Percentiles rank a stretch among this genome's conserved stretches.
phyloP scores from a whole-genome alignment of 1,140 invertebrate species.

The Vollenhovia emeryi region DNA sequence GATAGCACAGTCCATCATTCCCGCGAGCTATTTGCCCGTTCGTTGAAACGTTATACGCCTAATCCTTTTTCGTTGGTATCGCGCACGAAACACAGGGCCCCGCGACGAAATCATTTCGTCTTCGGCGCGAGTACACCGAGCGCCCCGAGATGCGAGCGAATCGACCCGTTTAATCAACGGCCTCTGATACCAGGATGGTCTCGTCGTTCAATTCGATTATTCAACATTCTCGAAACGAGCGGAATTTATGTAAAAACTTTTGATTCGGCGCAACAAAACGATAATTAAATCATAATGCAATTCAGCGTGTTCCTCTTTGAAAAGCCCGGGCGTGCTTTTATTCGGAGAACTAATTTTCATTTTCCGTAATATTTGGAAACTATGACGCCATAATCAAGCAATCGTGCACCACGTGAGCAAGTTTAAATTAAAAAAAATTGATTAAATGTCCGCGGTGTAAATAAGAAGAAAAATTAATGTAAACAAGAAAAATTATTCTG shows the following conservation, averaged over 20 bases:
- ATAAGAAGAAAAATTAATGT: neutral
- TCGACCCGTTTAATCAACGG: neutral
- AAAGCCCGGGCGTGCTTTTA: neutral
- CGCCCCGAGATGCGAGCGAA: neutral
- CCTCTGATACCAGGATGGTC: neutral
- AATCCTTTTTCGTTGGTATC: constrained; percentile 17
- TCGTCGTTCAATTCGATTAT: neutral
- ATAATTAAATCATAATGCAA: constrained; percentile 9
- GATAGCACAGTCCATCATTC: neutral
- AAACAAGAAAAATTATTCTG: neutral
- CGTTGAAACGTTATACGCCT: neutral
- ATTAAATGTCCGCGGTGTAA: neutral
- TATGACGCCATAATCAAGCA: neutral
- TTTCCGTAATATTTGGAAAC: constrained; percentile 2
- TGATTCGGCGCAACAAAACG: neutral
- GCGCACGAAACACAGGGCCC: neutral
- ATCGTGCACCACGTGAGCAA: neutral
- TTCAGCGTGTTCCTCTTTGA: neutral
- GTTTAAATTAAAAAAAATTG: constrained; percentile 1
- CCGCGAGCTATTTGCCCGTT: constrained; percentile 10
- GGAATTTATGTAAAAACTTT: neutral
- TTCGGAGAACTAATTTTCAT: neutral
- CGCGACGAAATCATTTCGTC: neutral
- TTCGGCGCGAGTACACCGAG: neutral
- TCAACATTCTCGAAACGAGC: neutral